These are phyloP conservation scores for Oreochromis grahami DNA, from an alignment of 2,797 vertebrate species.

Conservation along the genomic window DNA sequence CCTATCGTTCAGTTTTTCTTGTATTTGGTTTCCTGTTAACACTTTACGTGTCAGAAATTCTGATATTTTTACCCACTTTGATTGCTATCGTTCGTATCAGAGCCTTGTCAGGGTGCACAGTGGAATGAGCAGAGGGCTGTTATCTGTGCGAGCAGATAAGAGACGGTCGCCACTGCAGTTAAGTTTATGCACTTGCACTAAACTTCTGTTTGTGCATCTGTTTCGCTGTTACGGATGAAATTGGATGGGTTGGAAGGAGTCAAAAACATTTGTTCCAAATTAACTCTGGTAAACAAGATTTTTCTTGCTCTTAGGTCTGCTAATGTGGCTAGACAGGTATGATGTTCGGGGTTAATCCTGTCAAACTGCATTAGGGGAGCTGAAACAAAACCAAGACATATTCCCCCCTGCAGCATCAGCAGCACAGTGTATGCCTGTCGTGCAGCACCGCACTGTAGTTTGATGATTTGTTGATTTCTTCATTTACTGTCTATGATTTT, in stretches of 20 bases:
- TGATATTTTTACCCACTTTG: slow-evolving; percentile 7
- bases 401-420: not conserved
- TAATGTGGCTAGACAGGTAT: slow-evolving; percentile 30
- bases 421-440: not conserved
- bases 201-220: not conserved
- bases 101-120: slow-evolving; percentile 9
- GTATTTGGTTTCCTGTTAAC: not conserved
- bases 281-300: slow-evolving; percentile 42
- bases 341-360: slow-evolving; percentile 42
- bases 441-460: slow-evolving; percentile 11
- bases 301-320: not conserved
- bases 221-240: not conserved
- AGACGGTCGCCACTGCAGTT: not conserved
- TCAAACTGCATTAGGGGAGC: slow-evolving; percentile 10
- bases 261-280: slow-evolving; percentile 20
- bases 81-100: slow-evolving; percentile 13
- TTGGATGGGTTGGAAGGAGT: not conserved
- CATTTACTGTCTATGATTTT: slow-evolving; percentile 41
- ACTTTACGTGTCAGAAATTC: not conserved
- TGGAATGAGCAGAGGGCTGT: slow-evolving; percentile 1
- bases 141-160: slow-evolving; percentile 33
- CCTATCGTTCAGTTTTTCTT: not conserved
- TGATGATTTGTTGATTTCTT: slow-evolving; percentile 41
- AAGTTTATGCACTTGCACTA: not conserved
- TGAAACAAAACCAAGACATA: slow-evolving; percentile 22